These are phyloP conservation scores for Orchestes rusci DNA, from an alignment of 2,888 invertebrate genomes.

Conservation along the genomic window DNA sequence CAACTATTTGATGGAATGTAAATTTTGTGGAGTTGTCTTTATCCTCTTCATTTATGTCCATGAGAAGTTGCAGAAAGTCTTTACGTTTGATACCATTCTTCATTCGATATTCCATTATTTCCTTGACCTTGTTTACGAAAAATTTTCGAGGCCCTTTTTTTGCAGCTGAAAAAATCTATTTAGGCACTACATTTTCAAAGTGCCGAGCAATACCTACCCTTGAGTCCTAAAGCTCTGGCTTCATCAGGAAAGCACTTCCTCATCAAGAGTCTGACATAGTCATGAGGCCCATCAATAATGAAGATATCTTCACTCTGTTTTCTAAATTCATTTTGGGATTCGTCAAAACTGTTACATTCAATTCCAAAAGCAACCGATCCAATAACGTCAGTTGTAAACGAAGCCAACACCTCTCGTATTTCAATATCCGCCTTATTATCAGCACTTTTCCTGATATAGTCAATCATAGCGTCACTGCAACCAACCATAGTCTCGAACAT, in stretches of 20 bases:
- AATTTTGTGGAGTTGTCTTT: conserved; percentile 16
- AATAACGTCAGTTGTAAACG: conserved; percentile 53
- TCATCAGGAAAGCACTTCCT: conserved; percentile 6
- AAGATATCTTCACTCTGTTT: conserved; percentile 32
- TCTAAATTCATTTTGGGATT: too few species aligned
- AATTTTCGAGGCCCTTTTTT: too few species aligned
- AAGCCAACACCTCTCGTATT: conserved; percentile 44
- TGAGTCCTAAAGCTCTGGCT: conserved; percentile 2
- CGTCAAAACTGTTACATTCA: conserved; percentile 51
- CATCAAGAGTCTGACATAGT: background rate
- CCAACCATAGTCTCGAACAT: too few species aligned
- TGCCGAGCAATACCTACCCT: too few species aligned
- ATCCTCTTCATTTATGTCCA: conserved; percentile 28
- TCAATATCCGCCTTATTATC: conserved; percentile 38
- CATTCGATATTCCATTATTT: conserved; percentile 33
- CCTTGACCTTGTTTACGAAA: conserved; percentile 32
- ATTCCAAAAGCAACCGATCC: conserved; percentile 55
- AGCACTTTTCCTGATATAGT: conserved; percentile 38
- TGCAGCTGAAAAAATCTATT: too few species aligned
- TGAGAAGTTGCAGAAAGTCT: conserved; percentile 32
- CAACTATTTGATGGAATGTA: conserved; percentile 36
- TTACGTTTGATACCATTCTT: conserved; percentile 27
- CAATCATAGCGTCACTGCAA: conserved; percentile 44
- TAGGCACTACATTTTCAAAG: background rate
- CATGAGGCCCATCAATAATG: background rate